A percentile compares a stretch with the other conserved stretches of the same genome.
phyloP scores from a whole-genome alignment of 1,140 invertebrate genomes.

The Eupristina koningsbergeri region DNA sequence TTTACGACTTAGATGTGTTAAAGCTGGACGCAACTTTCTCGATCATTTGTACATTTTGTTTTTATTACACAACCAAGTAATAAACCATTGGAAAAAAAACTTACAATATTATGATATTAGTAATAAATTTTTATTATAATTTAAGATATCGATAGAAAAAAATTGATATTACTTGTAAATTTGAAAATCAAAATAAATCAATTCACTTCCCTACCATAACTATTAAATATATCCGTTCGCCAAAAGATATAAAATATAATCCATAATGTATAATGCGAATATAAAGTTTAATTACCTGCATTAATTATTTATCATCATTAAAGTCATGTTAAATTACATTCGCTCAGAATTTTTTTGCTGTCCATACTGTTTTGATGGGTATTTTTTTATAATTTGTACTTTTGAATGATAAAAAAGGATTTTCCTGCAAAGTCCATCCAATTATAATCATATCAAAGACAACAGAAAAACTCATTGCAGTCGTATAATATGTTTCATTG shows the following conservation, averaged over 20 bases:
- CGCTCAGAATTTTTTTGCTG: too few species aligned
- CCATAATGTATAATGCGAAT: not conserved
- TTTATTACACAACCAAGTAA: not conserved
- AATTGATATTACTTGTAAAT: not conserved
- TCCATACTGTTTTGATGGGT: not conserved
- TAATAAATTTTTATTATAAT: not conserved
- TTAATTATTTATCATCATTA: slow-evolving; percentile 11
- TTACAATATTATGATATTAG: not conserved
- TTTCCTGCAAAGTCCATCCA: slow-evolving; percentile 14
- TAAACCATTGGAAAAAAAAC: not conserved
- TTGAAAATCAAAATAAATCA: not conserved
- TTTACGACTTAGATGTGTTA: not conserved
- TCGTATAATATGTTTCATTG: slow-evolving; percentile 23
- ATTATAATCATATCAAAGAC: not conserved
- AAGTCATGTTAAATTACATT: not conserved
- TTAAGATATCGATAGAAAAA: not conserved
- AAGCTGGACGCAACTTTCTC: not conserved
- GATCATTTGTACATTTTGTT: not conserved
- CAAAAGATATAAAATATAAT: not conserved
- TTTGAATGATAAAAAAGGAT: not conserved
- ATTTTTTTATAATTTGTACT: not conserved
- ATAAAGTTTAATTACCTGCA: not conserved
- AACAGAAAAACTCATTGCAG: not conserved
- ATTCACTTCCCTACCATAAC: not conserved
- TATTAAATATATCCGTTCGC: not conserved